These are phyloP conservation scores for Danio albolineatus DNA, from an alignment of 2,797 vertebrate species.

Conservation along the genomic window DNA sequence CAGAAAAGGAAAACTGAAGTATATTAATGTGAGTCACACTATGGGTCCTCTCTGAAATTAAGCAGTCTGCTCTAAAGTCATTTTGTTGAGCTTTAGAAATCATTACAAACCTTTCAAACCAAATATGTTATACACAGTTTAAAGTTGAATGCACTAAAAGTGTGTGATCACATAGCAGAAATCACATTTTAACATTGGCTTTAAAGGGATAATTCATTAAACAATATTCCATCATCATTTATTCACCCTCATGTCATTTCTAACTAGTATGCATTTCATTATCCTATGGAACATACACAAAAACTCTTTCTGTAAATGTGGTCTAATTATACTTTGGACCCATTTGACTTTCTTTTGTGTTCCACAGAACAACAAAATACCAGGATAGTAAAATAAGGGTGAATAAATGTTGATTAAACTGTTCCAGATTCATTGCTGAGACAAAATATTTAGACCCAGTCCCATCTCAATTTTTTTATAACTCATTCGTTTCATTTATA, in stretches of 20 bases:
- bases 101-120: slow-evolving; percentile 12
- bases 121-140: slow-evolving; percentile 16
- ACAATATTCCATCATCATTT: neutral
- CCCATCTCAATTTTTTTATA: no score
- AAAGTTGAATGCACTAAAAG: neutral
- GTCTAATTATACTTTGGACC: neutral
- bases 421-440: no score
- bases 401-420: neutral
- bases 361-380: neutral
- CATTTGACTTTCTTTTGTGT: neutral
- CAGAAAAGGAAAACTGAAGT: neutral
- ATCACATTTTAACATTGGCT: neutral
- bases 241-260: neutral
- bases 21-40: slow-evolving; percentile 29
- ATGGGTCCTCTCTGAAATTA: slow-evolving; percentile 32
- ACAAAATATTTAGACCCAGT: no score
- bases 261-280: neutral
- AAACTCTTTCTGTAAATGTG: neutral
- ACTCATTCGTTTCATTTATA: no score
- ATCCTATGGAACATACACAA: neutral
- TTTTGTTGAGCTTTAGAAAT: slow-evolving; percentile 25
- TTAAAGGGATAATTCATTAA: neutral
- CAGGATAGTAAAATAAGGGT: neutral
- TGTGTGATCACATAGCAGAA: neutral
- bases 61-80: neutral